Base-by-base conservation (phyloP, 2,113 vertebrate genomes). In the Apeltes quadracus region DNA sequence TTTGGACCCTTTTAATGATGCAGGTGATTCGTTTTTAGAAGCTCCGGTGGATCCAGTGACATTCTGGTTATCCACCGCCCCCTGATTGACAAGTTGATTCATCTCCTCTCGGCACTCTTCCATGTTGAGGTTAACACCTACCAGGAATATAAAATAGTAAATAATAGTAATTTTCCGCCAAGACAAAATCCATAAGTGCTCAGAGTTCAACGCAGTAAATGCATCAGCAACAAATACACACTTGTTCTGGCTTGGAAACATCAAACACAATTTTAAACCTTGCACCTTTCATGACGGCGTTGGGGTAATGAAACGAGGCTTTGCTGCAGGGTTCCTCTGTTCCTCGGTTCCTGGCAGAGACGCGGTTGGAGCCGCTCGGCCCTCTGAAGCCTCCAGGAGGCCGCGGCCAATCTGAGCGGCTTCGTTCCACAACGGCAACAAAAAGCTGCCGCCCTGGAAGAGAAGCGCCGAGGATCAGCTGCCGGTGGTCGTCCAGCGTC, bases 1-100 rank as follows among this genome's bases (percentile, higher is more conserved):
- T n/a, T n/a, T n/a, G n/a, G n/a, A n/a, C n/a, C 61, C 29, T 48
- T 63, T 51, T 77, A 69, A 85, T 75, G 57, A 83, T 67, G n/a
- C 63, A 20, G 54, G n/a, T n/a, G n/a, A n/a, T n/a, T n/a, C n/a
- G n/a, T n/a, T n/a, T n/a, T n/a, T n/a, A n/a, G n/a, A n/a, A n/a
- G n/a, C n/a, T n/a, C n/a, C n/a, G 38, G 18, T 43, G 54, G 62
- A 70, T 64, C 62, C 59, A 79, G 82, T 61, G 59, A 55, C 38
- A 20, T 61, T 70, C 36, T 8, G 23, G 32, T 41, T 61, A 53
- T 57, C 76, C 41, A 5, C 54, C 50, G n/a, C 57, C 50, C 76
- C 41, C 72, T 61, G 72, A 82, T 27, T 64, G 54, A 76, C 18
- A 1, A 46, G 36, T 25, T 65, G 39, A 78, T 83, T 69, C n/a